A percentile compares a stretch with the other conserved stretches of the same genome.
These are phyloP conservation scores for Cerastis rubricosa DNA, from an alignment of 2,888 invertebrate genomes.

Conservation along the genomic window DNA sequence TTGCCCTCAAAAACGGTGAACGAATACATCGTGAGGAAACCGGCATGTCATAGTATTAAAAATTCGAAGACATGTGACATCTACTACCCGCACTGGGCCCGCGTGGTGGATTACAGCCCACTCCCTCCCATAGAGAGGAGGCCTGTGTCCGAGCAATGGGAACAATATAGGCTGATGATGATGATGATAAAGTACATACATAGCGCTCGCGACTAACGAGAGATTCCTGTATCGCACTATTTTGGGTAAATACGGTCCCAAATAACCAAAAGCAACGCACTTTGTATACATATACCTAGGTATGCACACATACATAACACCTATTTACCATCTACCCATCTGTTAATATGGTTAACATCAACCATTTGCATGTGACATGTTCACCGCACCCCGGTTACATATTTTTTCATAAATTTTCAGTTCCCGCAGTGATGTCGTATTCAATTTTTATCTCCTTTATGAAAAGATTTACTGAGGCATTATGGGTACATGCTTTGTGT, in stretches of 20 bases:
- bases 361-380: constrained; percentile 77
- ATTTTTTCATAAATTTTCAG: constrained; percentile 77
- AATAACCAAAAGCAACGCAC: background rate
- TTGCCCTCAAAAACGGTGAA: too few relatives aligned
- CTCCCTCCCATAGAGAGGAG: too few relatives aligned
- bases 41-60: too few relatives aligned
- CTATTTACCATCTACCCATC: constrained; percentile 19
- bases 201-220: too few relatives aligned
- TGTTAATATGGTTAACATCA: constrained; percentile 61
- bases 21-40: too few relatives aligned
- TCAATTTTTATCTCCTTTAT: constrained; percentile 59
- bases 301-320: background rate
- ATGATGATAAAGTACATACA: too few relatives aligned
- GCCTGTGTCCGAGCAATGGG: too few relatives aligned
- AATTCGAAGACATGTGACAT: too few relatives aligned
- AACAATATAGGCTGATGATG: too few relatives aligned
- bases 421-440: constrained; percentile 47
- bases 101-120: too few relatives aligned
- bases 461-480: constrained; percentile 49
- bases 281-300: background rate
- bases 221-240: too few relatives aligned
- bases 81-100: too few relatives aligned
- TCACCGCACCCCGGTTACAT: constrained; percentile 72
- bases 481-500: constrained; percentile 27
- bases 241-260: background rate